Evolutionary conservation across 1,140 invertebrate genomes (phyloP), one percentile per base, ranked within the genome.

Genomic region (Papilio helenus): DNA sequence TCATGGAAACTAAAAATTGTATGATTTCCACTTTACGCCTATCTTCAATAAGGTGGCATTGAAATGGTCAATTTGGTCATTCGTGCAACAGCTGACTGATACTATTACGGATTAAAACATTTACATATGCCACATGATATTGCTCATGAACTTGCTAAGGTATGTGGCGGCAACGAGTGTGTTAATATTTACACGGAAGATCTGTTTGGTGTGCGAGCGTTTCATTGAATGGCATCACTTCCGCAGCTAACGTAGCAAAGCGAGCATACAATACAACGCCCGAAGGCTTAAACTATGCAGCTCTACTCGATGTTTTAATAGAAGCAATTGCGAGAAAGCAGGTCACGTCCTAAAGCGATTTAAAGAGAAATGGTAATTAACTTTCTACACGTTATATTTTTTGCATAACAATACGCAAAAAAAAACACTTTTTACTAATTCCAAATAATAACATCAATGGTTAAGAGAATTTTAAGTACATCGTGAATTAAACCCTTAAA

Each of bases 221-320:
- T 76, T 29, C 68, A 72, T 71, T 79, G 42, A 76, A 76, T 58
- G 12, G 29, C 23, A 80, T 46, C 51, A 82, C 81, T 86, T 86
- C 85, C 85, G 83, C 68, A 81, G 46, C 72, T 10, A 58, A n/a
- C 23, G 26, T 26, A 29, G 61, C 23, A 29, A 65, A 65, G 58
- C 23, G 23, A 26, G 20, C 26, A 65, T 7, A 65, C 61, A 65
- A 65, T 65, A 0, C 26, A 65, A 5, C 26, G 23, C 61, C 61
- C 61, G 61, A 65, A 65, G 72, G 44, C 44, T 74, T 8, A 73
- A 74, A 74, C 72, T 46, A 65, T 61, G 23, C 14, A 65, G 61
- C 23, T 55, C 46, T 26, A 46, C 14, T n/a, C 16, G 65, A 58
- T 58, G 65, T 71, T 65, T 34, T 79, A 61, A 79, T 79, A 68